These are phyloP conservation scores for Cichladusa arquata DNA, from an alignment of 2,113 vertebrate species.

Conservation along the genomic window DNA sequence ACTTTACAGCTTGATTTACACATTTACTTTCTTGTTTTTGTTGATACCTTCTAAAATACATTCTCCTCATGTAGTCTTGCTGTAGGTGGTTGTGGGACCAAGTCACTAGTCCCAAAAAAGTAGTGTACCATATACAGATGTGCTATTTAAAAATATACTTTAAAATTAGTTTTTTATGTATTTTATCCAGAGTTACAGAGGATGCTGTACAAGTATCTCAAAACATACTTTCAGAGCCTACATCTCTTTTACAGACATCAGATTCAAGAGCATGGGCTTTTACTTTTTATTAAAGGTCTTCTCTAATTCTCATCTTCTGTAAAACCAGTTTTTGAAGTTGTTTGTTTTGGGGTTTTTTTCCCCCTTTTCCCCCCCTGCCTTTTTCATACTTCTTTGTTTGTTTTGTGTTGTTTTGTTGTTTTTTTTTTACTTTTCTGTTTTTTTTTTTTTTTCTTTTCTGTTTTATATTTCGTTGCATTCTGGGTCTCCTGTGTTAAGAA, in stretches of 20 bases:
- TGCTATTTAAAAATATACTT: neutral
- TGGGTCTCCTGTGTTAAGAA: neutral
- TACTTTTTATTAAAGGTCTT: neutral
- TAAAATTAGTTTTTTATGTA: neutral
- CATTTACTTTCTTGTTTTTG: neutral
- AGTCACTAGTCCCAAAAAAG: neutral
- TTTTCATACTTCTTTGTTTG: neutral
- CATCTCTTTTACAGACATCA: neutral
- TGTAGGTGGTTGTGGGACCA: neutral
- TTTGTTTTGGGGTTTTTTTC: too few relatives aligned
- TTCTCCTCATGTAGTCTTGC: neutral
- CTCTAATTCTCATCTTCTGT: neutral
- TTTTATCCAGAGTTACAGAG: neutral
- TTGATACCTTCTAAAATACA: neutral
- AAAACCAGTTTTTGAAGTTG: neutral
- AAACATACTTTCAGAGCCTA: neutral
- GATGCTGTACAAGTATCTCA: neutral
- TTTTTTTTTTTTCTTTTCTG: neutral
- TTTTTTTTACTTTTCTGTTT: accelerated
- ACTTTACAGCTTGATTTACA: neutral
- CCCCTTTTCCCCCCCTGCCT: accelerated
- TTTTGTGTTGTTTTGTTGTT: neutral
- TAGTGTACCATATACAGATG: neutral
- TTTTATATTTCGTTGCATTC: neutral
- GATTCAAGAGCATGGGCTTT: neutral